Evolutionary conservation across 1,140 invertebrate species (phyloP).

Genomic region (Bombus confusus): DNA sequence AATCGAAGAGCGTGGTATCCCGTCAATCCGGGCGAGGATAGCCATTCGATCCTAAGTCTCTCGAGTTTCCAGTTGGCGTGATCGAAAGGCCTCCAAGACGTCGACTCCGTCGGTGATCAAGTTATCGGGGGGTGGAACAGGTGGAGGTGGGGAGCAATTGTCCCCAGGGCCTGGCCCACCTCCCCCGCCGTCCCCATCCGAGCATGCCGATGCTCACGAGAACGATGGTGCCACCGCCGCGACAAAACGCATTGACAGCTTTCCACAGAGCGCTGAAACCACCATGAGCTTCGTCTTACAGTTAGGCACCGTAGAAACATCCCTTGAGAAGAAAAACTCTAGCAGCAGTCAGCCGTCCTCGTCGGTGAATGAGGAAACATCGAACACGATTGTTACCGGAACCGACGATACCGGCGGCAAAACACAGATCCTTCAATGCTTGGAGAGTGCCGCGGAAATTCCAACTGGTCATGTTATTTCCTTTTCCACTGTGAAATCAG

Average conservation of each 20-base stretch:
- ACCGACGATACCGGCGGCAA: slow-evolving; percentile 2
- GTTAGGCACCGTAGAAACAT: slow-evolving; percentile 62
- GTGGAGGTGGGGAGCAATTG: slow-evolving; percentile 73
- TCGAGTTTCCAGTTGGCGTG: slow-evolving; percentile 67
- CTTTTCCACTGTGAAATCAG: slow-evolving; percentile 51
- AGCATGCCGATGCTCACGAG: slow-evolving; percentile 34
- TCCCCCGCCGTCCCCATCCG: slow-evolving; percentile 63
- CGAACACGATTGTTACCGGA: not conserved
- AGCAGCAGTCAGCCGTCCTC: slow-evolving; percentile 8
- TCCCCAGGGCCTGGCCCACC: slow-evolving; percentile 75
- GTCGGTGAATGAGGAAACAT: slow-evolving; percentile 14
- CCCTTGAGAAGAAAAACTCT: slow-evolving; percentile 48
- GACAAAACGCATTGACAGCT: slow-evolving; percentile 18
- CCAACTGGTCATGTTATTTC: slow-evolving; percentile 34
- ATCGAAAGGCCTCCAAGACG: slow-evolving; percentile 79
- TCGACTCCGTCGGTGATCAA: slow-evolving; percentile 80
- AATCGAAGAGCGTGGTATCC: slow-evolving; percentile 51
- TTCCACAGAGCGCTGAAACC: slow-evolving; percentile 62
- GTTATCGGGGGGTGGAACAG: slow-evolving; percentile 80
- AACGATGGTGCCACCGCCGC: slow-evolving; percentile 28
- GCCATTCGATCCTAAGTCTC: slow-evolving; percentile 41
- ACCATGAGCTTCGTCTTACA: slow-evolving; percentile 77
- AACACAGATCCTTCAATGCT: slow-evolving; percentile 49
- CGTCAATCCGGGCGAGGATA: slow-evolving; percentile 49
- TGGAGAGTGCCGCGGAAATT: slow-evolving; percentile 28